Base-by-base conservation (phyloP, 2,888 invertebrate species). In the Agonopterix heracliana region DNA sequence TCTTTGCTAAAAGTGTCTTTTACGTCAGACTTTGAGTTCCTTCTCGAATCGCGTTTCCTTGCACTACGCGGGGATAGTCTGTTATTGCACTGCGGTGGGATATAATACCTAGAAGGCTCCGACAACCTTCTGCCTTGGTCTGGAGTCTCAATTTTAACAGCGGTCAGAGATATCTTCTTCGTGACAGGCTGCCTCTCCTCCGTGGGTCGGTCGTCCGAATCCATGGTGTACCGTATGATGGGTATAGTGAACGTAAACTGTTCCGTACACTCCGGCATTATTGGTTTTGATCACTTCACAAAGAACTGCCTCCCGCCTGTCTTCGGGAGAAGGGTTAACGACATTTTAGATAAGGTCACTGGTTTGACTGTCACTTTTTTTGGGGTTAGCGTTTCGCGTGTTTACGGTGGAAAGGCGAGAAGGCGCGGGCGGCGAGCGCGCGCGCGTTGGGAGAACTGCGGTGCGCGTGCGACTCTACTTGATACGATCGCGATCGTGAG, bases 181-280 rank as follows among this genome's bases (percentile, higher is more conserved):
- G 76, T 71, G 14, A 75, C 53, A 53, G 76, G 69, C 57, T 77
- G 74, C 56, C 81, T 74, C 46, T 81, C 77, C 9, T 57, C 57
- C 35, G 74, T 26, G n/a, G 45, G 57, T 49, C 68, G 64, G 43
- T 84, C 81, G 41, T 88, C 86, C n/a, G 81, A 69, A 48, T 88
- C 87, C 88, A 88, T 88, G 59, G 86, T 87, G 72, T 84, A 88
- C 34, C 81, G 65, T 63, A 88, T 88, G 55, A 87, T 76, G 48
- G 88, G 88, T 61, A 88, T 87, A 12, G 84, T 81, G 56, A 88
- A 87, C 14, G 78, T 63, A 49, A 84, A 78, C 58, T 81, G 75
- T 61, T 88, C 87, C 42, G 86, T 84, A 63, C 85, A 87, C 83
- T 87, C 88, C 46, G 88, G 88, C 88, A 88, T 88, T 69, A 64